A percentile compares a stretch with the other conserved stretches of the same genome.
These are phyloP conservation scores for Cryptomyrus ogoouensis DNA, from an alignment of 2,113 vertebrate genomes.

Conservation along the genomic window DNA sequence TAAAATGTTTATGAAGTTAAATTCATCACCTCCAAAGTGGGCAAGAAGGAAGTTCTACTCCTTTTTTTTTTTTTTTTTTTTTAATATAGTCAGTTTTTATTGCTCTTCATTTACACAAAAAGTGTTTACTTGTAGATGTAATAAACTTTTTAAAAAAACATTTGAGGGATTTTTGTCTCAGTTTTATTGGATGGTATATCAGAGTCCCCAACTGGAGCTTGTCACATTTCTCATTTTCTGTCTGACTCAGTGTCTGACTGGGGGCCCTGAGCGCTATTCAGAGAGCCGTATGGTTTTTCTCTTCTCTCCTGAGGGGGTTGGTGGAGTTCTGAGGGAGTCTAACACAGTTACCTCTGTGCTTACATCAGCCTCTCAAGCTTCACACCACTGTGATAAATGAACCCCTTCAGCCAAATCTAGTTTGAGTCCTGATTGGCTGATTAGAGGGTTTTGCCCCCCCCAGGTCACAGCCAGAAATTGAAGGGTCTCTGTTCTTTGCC, in stretches of 20 bases:
- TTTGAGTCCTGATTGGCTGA: conserved; percentile 2
- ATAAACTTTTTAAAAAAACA: conserved; percentile 31
- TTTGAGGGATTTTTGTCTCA: neutral
- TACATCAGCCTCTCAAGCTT: neutral
- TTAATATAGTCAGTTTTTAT: neutral
- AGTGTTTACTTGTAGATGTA: neutral
- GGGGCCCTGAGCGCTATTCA: neutral
- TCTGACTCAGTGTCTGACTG: neutral
- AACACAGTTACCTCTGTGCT: conserved; percentile 3
- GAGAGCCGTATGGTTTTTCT: neutral
- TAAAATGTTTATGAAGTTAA: conserved; percentile 7
- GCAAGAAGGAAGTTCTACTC: neutral
- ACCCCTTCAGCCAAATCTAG: conserved; percentile 8
- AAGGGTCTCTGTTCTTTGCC: neutral
- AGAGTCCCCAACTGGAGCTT: neutral
- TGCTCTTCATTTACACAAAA: conserved; percentile 3
- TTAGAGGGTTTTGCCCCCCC: neutral
- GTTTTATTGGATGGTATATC: conserved; percentile 36
- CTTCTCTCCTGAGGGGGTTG: neutral
- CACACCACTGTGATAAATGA: conserved; percentile 12
- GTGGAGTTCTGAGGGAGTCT: neutral
- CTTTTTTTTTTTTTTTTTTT: neutral
- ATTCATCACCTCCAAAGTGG: neutral
- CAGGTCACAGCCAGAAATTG: neutral
- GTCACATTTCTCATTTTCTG: neutral